A percentile compares a stretch with the other conserved stretches of the same genome.
phyloP scores from a whole-genome alignment of 2,797 vertebrate genomes.

The Hydrophis major region DNA sequence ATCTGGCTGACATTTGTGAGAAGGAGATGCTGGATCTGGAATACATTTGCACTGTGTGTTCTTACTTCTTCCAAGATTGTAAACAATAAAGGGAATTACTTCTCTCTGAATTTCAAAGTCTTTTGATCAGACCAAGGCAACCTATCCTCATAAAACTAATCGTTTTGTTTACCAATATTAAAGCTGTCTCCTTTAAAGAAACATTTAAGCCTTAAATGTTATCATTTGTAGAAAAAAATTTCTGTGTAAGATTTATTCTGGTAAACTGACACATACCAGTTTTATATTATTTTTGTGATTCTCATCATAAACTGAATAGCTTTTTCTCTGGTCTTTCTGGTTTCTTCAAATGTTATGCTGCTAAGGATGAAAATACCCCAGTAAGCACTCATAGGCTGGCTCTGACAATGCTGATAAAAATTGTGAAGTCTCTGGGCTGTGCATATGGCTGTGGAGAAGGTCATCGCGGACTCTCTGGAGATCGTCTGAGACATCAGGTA shows the following conservation, averaged over 20 bases:
- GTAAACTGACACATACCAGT: not conserved
- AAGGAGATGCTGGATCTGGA: not conserved
- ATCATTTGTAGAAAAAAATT: not conserved
- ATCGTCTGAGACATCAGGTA: constrained; percentile 95
- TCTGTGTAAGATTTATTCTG: not conserved
- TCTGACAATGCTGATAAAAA: constrained; percentile 98
- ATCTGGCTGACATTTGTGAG: not conserved
- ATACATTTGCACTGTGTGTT: not conserved
- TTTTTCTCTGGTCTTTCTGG: not conserved
- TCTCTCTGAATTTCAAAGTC: not conserved
- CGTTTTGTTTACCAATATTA: not conserved
- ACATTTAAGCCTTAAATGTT: not conserved
- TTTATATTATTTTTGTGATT: not conserved
- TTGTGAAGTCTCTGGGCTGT: constrained; percentile 96
- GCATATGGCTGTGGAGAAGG: constrained; percentile 98
- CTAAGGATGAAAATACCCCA: constrained; percentile 78
- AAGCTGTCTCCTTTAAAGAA: not conserved
- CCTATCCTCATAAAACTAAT: not conserved
- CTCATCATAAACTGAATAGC: not conserved
- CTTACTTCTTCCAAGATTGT: not conserved
- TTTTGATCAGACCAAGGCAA: not conserved
- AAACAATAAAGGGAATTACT: not conserved
- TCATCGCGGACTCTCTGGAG: constrained; percentile 94
- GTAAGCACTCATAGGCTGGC: constrained; percentile 90
- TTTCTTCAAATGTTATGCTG: constrained; percentile 11